Conservation (phyloP, 1,140 invertebrate genomes). For the Parapsyche elsis region DNA sequence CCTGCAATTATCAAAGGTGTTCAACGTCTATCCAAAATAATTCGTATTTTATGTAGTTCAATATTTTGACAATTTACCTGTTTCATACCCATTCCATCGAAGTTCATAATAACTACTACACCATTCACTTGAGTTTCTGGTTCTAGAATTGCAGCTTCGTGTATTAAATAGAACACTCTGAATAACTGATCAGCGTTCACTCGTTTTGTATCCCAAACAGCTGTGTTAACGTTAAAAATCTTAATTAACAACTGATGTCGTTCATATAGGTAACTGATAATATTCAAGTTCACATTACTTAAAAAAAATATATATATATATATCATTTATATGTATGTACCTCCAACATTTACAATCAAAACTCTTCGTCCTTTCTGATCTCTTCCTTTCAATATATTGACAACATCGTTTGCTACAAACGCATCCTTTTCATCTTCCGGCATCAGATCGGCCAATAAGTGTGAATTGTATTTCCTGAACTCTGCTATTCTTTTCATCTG, state of each 20-base stretch:
- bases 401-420: conserved; percentile 75
- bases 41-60: conserved; percentile 17
- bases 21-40: conserved; percentile 1
- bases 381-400: conserved; percentile 77
- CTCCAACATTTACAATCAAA: conserved; percentile 71
- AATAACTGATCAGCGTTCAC: conserved; percentile 80
- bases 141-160: conserved; percentile 78
- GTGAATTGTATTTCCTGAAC: conserved; percentile 77
- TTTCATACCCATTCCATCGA: conserved; percentile 78
- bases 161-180: conserved; percentile 81
- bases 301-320: not conserved
- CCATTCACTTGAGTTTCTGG: conserved; percentile 79
- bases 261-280: too few species aligned
- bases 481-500: conserved; percentile 79
- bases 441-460: conserved; percentile 71
- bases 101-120: conserved; percentile 84
- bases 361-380: conserved; percentile 76
- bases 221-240: conserved; percentile 58
- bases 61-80: conserved; percentile 66
- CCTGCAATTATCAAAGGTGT: conserved; percentile 58
- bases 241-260: not conserved
- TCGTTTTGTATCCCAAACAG: conserved; percentile 78
- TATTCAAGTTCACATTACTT: too few species aligned
- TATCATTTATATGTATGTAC: conserved; percentile 56
- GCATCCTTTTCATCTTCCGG: conserved; percentile 74